Evolutionary conservation across 1,140 invertebrate species (phyloP), one percentile per base, ranked within the genome.

Genomic region (Sarcophaga peregrina): DNA sequence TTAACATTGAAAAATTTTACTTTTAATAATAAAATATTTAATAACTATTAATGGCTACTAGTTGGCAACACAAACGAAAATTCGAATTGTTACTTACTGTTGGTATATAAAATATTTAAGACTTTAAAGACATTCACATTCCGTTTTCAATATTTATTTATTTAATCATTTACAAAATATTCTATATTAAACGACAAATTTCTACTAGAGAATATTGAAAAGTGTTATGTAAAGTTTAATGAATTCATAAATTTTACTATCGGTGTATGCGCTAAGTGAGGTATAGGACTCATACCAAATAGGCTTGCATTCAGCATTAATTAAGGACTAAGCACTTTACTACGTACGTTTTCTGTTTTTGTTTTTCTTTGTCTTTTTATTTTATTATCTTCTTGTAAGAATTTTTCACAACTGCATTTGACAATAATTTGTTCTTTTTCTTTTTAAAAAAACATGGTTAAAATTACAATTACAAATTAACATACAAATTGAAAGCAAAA

Each of bases 131-230:
- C 25, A 37, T 37, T 37, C 25, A 37, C 25, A 37, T 37, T 37
- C 25, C 25, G 4, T 37, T 25, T 20, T 68, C 8, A 20, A 68
- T 20, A 68, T 68, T 68, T 68, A 68, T 25, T 68, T 68, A 68
- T 68, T 58, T 58, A 11, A n/a, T 58, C n/a, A 62, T 62, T 68
- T 68, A 68, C 62, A 68, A 68, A 68, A 68, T 68, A 68, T 20
- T 68, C 17, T 25, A 20, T 68, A 20, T 52, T 68, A 68, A 68
- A 68, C 62, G 62, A 68, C 17, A 68, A 68, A 68, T 68, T 25
- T 68, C 62, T 68, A 68, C 62, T 68, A 68, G 15, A 68, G 25
- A 68, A 68, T 68, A 20, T 20, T 68, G 10, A 25, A 68, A 25
- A 68, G 20, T 20, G 8, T 58, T 58, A 37, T 37, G 17, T 9